Evolutionary conservation across 2,797 vertebrate genomes (phyloP).

Genomic region (Avahi laniger): DNA sequence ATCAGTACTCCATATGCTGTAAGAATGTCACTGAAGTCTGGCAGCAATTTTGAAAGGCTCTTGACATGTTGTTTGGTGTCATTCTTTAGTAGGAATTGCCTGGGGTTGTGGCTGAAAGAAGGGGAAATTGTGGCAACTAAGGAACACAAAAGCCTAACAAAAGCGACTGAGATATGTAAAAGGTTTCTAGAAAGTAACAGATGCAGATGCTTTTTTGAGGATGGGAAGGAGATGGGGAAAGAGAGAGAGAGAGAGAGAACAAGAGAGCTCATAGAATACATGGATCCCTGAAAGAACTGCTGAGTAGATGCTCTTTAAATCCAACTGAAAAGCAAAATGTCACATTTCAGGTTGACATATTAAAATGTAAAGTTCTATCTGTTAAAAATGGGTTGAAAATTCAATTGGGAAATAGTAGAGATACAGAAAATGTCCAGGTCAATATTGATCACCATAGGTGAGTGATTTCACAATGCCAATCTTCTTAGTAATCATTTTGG

Average conservation of each 20-base stretch:
- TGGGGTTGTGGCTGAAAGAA: slow-evolving; percentile 71
- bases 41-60: slow-evolving; percentile 72
- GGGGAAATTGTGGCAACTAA: slow-evolving; percentile 31
- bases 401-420: neutral
- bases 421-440: neutral
- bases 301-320: neutral
- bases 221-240: no score
- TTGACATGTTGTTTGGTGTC: slow-evolving; percentile 73
- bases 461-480: neutral
- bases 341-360: neutral
- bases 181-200: neutral
- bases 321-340: neutral
- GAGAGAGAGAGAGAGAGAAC: neutral
- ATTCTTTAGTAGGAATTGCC: slow-evolving; percentile 71
- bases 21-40: slow-evolving; percentile 65
- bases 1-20: slow-evolving; percentile 47
- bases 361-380: neutral
- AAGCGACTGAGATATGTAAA: neutral
- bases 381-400: neutral
- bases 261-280: neutral
- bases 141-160: slow-evolving; percentile 44
- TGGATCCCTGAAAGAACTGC: neutral
- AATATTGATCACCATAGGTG: neutral
- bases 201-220: neutral
- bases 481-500: neutral